Evolutionary conservation across 2,888 invertebrate genomes (phyloP).

Genomic region (Bellardia bayeri): DNA sequence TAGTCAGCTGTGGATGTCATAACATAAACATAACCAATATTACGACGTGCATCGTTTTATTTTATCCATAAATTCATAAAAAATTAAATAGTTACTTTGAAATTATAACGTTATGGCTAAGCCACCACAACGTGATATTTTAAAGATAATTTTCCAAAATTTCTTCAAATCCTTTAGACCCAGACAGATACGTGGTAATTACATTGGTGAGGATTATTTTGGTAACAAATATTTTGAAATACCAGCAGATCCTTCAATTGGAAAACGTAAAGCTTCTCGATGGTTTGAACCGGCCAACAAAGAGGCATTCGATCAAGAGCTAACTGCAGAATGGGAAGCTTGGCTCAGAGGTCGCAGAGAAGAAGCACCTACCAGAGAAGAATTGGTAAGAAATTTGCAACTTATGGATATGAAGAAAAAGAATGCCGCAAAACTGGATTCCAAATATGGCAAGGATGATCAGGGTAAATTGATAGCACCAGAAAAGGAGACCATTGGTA

Average conservation of each 20-base stretch:
- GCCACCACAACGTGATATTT: slow-evolving; percentile 81
- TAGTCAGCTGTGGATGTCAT: slow-evolving; percentile 63
- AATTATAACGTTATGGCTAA: slow-evolving; percentile 77
- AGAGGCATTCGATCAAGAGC: slow-evolving; percentile 88
- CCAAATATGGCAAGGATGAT: slow-evolving; percentile 84
- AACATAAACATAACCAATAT: slow-evolving; percentile 60
- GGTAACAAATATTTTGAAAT: slow-evolving; percentile 94
- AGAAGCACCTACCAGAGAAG: slow-evolving; percentile 90
- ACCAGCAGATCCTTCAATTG: slow-evolving; percentile 87
- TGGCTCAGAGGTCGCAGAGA: slow-evolving; percentile 90
- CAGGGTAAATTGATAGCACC: slow-evolving; percentile 76
- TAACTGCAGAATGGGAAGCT: slow-evolving; percentile 95
- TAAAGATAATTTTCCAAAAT: slow-evolving; percentile 82
- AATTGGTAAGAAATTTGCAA: slow-evolving; percentile 89
- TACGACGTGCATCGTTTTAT: neutral
- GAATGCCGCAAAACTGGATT: slow-evolving; percentile 90
- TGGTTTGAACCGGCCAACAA: slow-evolving; percentile 90
- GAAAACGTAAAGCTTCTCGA: slow-evolving; percentile 88
- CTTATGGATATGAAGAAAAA: slow-evolving; percentile 89
- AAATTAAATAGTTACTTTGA: neutral
- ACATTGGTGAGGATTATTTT: slow-evolving; percentile 90
- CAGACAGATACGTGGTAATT: slow-evolving; percentile 85
- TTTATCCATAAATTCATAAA: neutral
- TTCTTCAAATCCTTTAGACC: slow-evolving; percentile 84
- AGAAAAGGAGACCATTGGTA: slow-evolving; percentile 83